Evolutionary conservation across 2,797 vertebrate species (phyloP).

Genomic region (Toxotes lorentzi): DNA sequence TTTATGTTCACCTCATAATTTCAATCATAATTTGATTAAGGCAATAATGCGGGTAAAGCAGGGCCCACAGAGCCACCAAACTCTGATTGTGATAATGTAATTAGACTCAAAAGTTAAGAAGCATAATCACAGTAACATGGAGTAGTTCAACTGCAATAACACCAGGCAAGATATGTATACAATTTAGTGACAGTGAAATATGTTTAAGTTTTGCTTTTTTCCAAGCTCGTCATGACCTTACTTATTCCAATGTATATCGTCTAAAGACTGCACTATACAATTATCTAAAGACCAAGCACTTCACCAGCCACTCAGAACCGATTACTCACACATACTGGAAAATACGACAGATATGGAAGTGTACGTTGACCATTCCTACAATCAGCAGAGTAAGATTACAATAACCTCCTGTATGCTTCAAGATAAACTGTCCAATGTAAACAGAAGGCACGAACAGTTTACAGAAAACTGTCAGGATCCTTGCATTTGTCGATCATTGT

Average conservation of each 20-base stretch:
- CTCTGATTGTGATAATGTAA: constrained; percentile 25
- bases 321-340: constrained; percentile 1
- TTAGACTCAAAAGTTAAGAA: constrained; percentile 10
- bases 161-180: neutral
- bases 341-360: neutral
- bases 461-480: neutral
- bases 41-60: neutral
- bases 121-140: neutral
- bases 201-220: neutral
- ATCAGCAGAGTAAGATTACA: neutral
- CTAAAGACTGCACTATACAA: neutral
- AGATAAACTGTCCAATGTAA: neutral
- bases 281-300: neutral
- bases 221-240: neutral
- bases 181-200: neutral
- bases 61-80: neutral
- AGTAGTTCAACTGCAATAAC: neutral
- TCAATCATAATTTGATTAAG: constrained; percentile 35
- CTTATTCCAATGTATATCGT: neutral
- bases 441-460: neutral
- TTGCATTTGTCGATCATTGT: neutral
- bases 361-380: neutral
- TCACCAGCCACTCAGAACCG: neutral
- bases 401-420: neutral
- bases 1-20: constrained; percentile 6